Evolutionary conservation across 2,113 vertebrate genomes (phyloP).

Genomic region (Neomonachus schauinslandi): DNA sequence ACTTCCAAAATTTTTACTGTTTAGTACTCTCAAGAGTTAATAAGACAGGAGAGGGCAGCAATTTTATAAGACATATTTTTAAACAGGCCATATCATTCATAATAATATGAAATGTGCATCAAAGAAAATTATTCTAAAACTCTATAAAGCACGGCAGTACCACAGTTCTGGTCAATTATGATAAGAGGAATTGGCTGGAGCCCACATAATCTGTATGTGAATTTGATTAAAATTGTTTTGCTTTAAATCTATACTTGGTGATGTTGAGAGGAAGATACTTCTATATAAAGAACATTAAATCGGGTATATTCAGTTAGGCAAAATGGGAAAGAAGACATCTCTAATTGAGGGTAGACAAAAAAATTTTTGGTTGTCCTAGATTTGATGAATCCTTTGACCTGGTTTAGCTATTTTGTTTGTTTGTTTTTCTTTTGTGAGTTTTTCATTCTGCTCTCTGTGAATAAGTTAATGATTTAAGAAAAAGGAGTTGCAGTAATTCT

Average conservation of each 20-base stretch:
- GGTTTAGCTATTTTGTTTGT: background rate
- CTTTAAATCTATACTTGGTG: constrained; percentile 66
- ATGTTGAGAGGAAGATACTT: constrained; percentile 67
- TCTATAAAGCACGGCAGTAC: constrained; percentile 2
- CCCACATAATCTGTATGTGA: constrained; percentile 80
- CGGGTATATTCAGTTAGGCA: background rate
- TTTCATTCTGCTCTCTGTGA: background rate
- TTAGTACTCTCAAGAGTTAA: constrained; percentile 34
- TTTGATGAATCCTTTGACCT: background rate
- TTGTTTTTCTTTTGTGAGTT: constrained; percentile 1
- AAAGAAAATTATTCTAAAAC: constrained; percentile 66
- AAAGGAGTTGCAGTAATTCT: constrained; percentile 42
- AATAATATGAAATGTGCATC: constrained; percentile 59
- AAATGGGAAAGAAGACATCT: constrained; percentile 3
- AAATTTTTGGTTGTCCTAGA: background rate
- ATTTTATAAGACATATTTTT: constrained; percentile 61
- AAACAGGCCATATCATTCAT: constrained; percentile 63
- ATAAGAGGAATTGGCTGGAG: constrained; percentile 77
- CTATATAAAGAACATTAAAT: constrained; percentile 61
- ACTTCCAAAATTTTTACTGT: constrained; percentile 43
- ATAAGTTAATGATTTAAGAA: background rate
- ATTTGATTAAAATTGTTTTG: constrained; percentile 87
- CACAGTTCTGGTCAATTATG: constrained; percentile 79
- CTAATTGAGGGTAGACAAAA: background rate
- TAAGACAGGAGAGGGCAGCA: constrained; percentile 27